phyloP scores from a whole-genome alignment of 1,140 invertebrate species.

The Polypedilum pembai region DNA sequence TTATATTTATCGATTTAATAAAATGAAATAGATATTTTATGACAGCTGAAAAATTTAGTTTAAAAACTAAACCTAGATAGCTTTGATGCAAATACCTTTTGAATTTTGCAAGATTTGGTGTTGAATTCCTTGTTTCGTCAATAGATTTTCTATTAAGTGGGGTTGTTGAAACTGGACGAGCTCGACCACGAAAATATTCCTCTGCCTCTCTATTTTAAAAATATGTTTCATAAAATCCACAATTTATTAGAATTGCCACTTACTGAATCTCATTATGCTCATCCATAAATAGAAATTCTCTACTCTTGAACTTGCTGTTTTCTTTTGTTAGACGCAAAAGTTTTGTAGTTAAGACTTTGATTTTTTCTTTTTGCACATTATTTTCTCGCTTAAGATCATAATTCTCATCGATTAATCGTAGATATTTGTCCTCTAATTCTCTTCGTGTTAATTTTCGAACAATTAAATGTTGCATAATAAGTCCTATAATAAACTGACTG shows the following conservation, averaged over 20 bases:
- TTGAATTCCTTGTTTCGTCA: not conserved
- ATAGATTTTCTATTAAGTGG: not conserved
- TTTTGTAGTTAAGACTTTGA: constrained; percentile 28
- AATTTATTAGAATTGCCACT: too few species aligned
- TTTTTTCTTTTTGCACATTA: constrained; percentile 27
- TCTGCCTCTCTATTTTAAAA: not conserved
- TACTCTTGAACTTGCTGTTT: not conserved
- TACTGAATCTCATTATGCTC: constrained; percentile 6
- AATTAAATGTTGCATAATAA: constrained; percentile 16
- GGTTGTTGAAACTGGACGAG: not conserved
- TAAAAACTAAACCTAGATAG: not conserved
- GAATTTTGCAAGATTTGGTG: constrained; percentile 21
- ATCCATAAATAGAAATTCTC: constrained; percentile 15
- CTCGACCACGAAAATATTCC: not conserved
- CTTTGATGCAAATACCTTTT: not conserved
- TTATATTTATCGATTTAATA: constrained; percentile 16
- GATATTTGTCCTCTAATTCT: constrained; percentile 29
- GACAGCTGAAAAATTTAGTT: not conserved
- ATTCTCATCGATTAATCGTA: constrained; percentile 28
- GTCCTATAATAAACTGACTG: not conserved
- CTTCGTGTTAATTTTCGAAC: constrained; percentile 21
- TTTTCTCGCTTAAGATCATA: constrained; percentile 29
- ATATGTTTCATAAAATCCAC: too few species aligned
- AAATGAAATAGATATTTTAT: not conserved
- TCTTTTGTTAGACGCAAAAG: constrained; percentile 26